phyloP scores from a whole-genome alignment of 2,797 vertebrate genomes.

The Chelon auratus region DNA sequence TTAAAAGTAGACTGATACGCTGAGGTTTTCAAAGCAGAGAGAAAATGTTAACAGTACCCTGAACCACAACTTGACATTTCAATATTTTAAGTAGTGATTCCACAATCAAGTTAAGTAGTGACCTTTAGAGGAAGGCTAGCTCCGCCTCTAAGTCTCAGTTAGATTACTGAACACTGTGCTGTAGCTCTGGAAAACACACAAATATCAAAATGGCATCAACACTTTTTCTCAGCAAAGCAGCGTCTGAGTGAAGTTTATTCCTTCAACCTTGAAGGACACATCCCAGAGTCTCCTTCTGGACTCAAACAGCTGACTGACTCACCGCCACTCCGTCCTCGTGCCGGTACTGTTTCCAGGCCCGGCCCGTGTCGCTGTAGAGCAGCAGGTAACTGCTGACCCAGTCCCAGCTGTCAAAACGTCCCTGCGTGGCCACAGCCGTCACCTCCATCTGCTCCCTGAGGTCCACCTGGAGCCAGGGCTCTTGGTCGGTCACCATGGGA shows the following conservation, averaged over 20 bases:
- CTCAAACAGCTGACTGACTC: constrained; percentile 65
- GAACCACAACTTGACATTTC: constrained; percentile 24
- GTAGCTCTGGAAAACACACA: no score
- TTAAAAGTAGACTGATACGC: no score
- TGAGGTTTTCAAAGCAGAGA: no score
- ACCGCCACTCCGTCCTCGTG: constrained; percentile 93
- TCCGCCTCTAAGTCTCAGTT: background rate
- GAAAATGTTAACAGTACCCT: no score
- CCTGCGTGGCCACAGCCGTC: constrained; percentile 93
- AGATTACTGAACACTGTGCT: no score
- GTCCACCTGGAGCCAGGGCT: constrained; percentile 97
- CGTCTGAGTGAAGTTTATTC: no score
- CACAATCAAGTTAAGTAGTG: constrained; percentile 25
- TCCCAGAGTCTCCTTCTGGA: no score
- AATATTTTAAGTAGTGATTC: constrained; percentile 19
- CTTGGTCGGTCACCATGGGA: constrained; percentile 86
- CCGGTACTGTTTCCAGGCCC: constrained; percentile 92
- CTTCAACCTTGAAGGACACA: no score
- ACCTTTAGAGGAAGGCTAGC: constrained; percentile 31
- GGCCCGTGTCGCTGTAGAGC: constrained; percentile 95
- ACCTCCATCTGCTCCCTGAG: constrained; percentile 93
- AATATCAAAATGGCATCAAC: no score
- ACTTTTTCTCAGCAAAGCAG: no score
- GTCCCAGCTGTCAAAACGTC: constrained; percentile 92
- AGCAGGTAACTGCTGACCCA: constrained; percentile 93